Evolutionary conservation across 2,113 vertebrate species (phyloP), one percentile per base, ranked within the genome.

Genomic region (Archocentrus centrarchus): DNA sequence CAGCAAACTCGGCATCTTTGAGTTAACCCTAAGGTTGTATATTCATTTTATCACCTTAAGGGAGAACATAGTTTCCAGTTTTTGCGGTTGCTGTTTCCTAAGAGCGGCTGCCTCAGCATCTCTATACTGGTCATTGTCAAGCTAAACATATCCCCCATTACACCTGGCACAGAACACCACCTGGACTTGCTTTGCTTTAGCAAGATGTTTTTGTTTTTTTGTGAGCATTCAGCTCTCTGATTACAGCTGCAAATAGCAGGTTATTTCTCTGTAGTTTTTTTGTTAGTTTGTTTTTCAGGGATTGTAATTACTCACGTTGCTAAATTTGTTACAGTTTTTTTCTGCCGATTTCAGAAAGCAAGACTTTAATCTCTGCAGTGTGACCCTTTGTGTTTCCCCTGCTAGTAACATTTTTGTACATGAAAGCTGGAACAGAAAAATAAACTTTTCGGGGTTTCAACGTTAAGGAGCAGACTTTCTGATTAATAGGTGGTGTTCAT

Each of bases 71-170:
- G 60, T 41, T 18, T 35, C 27, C 47, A 35, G 68, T 73, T 73
- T 73, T 50, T 7, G 27, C 18, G 18, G 47, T 35, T 30, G 32
- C 20, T 37, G 50, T 59, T 84, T 66, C 32, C 22, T 5, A 39
- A 18, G 57, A 58, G 20, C 24, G 83, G 53, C 80, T 82, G 59
- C 80, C 75, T 83, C 18, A 18, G 85, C 39, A 30, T 64, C 59
- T 59, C 27, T 37, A 64, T 22, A 8, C 64, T 58, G 44, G 68
- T 73, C 68, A 50, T 18, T 35, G 68, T 73, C 27, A 4, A 73
- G 68, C 20, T 30, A 22, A 84, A 79, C 24, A 39, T 61, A 35
- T 55, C 27, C 32, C n/a, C n/a, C 20, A 20, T 61, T 30, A 27
- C 57, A 61, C 27, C 82, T 66, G 75, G 53, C 13, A 37, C 15